Conservation (phyloP, 1,140 invertebrate species). For the Palaemon carinicauda region DNA sequence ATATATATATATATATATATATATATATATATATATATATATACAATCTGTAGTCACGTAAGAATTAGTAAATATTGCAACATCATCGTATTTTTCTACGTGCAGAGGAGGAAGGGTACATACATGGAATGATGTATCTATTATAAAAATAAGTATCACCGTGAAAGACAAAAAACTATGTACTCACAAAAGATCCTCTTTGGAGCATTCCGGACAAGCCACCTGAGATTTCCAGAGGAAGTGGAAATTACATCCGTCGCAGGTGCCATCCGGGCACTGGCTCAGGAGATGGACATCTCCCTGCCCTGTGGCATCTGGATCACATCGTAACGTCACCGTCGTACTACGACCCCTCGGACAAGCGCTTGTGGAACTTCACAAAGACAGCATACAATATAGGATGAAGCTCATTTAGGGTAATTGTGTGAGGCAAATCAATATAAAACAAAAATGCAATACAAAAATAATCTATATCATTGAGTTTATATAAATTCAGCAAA, state of each 20-base stretch:
- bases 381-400: not conserved
- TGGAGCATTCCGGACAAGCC: slow-evolving; percentile 70
- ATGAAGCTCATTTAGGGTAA: not conserved
- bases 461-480: no score
- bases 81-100: no score
- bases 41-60: no score
- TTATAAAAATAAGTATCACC: not conserved
- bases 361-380: slow-evolving; percentile 66
- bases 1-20: no score
- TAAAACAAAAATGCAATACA: no score
- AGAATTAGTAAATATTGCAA: no score
- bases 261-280: slow-evolving; percentile 72
- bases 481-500: no score
- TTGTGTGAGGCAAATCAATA: not conserved
- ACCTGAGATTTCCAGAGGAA: slow-evolving; percentile 68
- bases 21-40: no score
- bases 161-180: not conserved
- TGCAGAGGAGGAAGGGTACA: no score
- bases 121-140: not conserved
- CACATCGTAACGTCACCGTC: slow-evolving; percentile 69
- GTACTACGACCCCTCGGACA: slow-evolving; percentile 69
- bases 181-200: slow-evolving; percentile 66
- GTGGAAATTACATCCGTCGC: slow-evolving; percentile 73
- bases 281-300: slow-evolving; percentile 67
- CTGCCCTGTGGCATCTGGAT: slow-evolving; percentile 63